A percentile compares a stretch with the other conserved stretches of the same genome.
phyloP scores from a whole-genome alignment of 2,888 invertebrate species.

The Thera obeliscata region DNA sequence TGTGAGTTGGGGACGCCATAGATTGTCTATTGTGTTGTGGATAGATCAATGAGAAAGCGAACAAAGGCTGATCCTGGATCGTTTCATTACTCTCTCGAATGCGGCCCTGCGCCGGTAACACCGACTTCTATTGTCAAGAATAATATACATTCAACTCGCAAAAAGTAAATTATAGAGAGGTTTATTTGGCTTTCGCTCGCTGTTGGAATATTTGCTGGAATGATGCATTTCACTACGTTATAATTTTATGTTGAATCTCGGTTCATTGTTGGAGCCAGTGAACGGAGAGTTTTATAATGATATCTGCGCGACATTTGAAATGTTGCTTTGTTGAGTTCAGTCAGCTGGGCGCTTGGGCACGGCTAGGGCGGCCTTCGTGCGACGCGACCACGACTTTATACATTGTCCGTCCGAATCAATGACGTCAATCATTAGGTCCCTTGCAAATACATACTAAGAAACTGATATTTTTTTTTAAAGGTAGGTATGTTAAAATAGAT shows the following conservation, averaged over 20 bases:
- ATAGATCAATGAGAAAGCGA: neutral
- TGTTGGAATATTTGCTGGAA: conserved; percentile 20
- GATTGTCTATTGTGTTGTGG: neutral
- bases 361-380: no score
- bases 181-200: conserved; percentile 27
- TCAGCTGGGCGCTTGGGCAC: neutral
- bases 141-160: conserved; percentile 34
- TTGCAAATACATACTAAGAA: no score
- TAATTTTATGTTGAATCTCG: conserved; percentile 12
- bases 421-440: no score
- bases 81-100: neutral
- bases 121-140: conserved; percentile 35
- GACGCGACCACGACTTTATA: no score
- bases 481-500: no score
- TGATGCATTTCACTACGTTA: conserved; percentile 20
- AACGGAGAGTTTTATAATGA: conserved; percentile 12
- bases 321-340: neutral
- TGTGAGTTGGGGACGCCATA: neutral
- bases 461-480: no score
- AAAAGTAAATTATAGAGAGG: conserved; percentile 36
- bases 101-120: conserved; percentile 20
- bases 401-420: no score
- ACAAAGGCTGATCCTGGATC: neutral
- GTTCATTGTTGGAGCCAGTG: conserved; percentile 6
- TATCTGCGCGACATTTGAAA: neutral